Base-by-base conservation (phyloP, 2,888 invertebrate species). In the Caenorhabditis doughertyi region DNA sequence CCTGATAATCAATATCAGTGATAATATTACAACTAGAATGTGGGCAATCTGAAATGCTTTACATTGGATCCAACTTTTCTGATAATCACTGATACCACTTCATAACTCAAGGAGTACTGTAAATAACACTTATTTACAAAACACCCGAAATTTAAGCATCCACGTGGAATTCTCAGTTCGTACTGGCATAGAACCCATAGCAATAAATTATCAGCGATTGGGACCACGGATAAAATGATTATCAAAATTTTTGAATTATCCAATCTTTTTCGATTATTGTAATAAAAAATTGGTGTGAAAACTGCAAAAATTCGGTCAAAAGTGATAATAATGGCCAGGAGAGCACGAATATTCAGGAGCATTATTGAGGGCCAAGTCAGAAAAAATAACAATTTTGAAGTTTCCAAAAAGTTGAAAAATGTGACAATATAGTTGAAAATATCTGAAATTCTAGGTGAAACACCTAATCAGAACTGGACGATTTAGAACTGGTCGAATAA, bases 221-320 rank as follows among this genome's bases (percentile, higher is more conserved):
- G 11, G 23, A 39, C 8, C 3, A 23, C 9, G 44, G 3, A 3
- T 27, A 1, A 3, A n/a, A 8, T 42, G 42, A 44, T 9, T 5
- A 5, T 7, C 9, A 62, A 42, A 21, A 62, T 9, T n/a, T 42
- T 1, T 1, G 4, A 23, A 25, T 62, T 62, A 0, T 18, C 2
- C 9, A 62, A 0, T 44, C 16, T 62, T 13, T 16, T 9, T 25
- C 60, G 42, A 25, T 44, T 13, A 16, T 25, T 62, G 25, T 62
- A 44, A 25, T 62, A 44, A 8, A 16, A 16, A 27, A 62, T 39
- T n/a, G 42, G 60, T 3, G 1, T 21, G 5, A 13, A 25, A 9
- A 62, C 42, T 25, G 60, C 60, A 21, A 62, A 42, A 2, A 25
- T 62, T 62, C 60, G 1, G n/a, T 42, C 60, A 1, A 44, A 11